Base-by-base conservation (phyloP, 2,888 invertebrate genomes). In the Apotomis betuletana region DNA sequence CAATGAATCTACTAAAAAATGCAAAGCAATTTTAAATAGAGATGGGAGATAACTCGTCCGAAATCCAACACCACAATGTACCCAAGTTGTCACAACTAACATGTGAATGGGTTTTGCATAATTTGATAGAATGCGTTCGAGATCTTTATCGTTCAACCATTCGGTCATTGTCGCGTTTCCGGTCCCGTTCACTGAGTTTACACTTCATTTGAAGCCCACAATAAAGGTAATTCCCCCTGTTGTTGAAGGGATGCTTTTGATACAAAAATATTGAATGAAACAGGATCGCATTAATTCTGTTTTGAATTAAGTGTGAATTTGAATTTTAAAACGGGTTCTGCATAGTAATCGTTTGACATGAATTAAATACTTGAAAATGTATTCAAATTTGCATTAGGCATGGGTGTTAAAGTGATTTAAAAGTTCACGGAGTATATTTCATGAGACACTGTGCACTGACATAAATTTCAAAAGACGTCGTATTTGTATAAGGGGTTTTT, bases 161-260 rank as follows among this genome's bases (percentile, higher is more conserved):
- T 84, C 83, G 74, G 77, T 80, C 79, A 78, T 80, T 82, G 79
- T 80, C 74, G 78, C 81, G 82, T 84, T 80, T 84, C 84, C 82
- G 79, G 84, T 80, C 74, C 36, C 68, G 62, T 73, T 65, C 71
- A 74, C 69, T 65, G 83, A 81, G 78, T 81, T 80, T 78, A 81
- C 80, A 80, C 82, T 80, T 78, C 84, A 85, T 86, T 85, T 82
- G 81, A 85, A 82, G 83, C 81, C 83, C 79, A 85, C 78, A 84
- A 81, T 79, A 76, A 75, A 79, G 74, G 74, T 73, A 71, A 76
- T 78, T 78, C 75, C 67, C 65, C 60, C 12, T 71, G 63, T 67
- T 27, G 59, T 63, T 38, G 51, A 67, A 61, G 54, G 65, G 65
- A 55, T 49, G 49, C 58, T 58, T 52, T 62, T 61, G 58, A 63